phyloP scores from a whole-genome alignment of 2,113 vertebrate species.

The Tragelaphus buxtoni region DNA sequence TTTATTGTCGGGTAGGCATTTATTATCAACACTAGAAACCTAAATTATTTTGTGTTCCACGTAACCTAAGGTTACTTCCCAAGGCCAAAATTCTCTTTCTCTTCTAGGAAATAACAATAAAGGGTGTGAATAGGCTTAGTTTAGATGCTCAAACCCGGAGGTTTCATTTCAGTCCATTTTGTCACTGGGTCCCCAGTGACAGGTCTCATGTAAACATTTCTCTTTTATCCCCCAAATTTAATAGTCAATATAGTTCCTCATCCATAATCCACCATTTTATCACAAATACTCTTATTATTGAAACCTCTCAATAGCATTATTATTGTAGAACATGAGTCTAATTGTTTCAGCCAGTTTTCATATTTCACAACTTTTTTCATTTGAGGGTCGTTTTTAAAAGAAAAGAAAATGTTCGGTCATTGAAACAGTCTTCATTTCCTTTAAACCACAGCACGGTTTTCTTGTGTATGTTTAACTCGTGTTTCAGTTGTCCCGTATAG shows the following conservation, averaged over 20 bases:
- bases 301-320: neutral
- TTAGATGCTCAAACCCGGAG: neutral
- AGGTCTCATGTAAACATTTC: neutral
- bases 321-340: neutral
- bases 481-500: neutral
- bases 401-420: neutral
- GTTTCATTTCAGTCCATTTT: neutral
- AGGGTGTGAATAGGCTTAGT: neutral
- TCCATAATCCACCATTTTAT: neutral
- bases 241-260: neutral
- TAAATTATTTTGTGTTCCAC: conserved; percentile 1
- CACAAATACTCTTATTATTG: neutral
- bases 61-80: neutral
- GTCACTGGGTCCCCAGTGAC: neutral
- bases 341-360: neutral
- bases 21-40: neutral
- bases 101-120: conserved; percentile 11
- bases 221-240: conserved; percentile 4
- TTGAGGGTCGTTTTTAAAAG: conserved; percentile 1
- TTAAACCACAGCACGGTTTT: neutral
- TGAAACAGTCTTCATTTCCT: conserved; percentile 28
- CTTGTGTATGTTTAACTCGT: neutral
- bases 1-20: neutral
- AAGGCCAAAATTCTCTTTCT: neutral
- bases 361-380: conserved; percentile 36